Percentiles rank a stretch among this genome's conserved stretches.
Conservation (phyloP, 2,888 invertebrate species). For the Eueremaeus valkanovi region DNA sequence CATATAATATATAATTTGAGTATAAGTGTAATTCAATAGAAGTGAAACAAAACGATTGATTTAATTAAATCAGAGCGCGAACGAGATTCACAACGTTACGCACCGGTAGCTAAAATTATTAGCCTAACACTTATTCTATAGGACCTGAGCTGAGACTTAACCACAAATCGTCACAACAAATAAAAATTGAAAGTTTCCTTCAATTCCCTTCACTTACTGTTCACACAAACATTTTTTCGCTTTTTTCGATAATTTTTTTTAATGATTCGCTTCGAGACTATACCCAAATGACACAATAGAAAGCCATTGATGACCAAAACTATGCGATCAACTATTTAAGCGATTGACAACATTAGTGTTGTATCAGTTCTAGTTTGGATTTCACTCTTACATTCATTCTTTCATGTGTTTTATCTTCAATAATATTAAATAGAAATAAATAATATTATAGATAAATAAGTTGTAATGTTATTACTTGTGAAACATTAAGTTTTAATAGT, state of each 20-base stretch:
- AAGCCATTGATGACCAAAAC: constrained; percentile 28
- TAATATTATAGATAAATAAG: too few species aligned
- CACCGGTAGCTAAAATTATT: not conserved
- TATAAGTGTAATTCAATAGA: too few species aligned
- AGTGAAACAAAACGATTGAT: not conserved
- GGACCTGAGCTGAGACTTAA: not conserved
- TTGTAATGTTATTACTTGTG: too few species aligned
- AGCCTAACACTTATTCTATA: too few species aligned
- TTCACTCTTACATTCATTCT: not conserved
- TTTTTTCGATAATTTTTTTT: too few species aligned
- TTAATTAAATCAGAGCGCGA: constrained; percentile 16
- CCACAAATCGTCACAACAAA: not conserved
- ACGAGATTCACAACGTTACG: not conserved
- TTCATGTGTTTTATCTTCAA: not conserved
- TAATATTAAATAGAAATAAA: too few species aligned
- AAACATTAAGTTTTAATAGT: too few species aligned
- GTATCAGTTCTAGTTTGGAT: constrained; percentile 1
- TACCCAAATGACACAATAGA: constrained; percentile 5
- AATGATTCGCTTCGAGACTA: constrained; percentile 18
- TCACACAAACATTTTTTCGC: too few species aligned
- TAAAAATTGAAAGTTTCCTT: constrained; percentile 21
- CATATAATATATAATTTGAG: not conserved
- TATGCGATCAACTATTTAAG: constrained; percentile 12
- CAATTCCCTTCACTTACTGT: not conserved
- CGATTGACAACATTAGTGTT: not conserved